A percentile compares a stretch with the other conserved stretches of the same genome.
Evolutionary conservation across 1,140 invertebrate genomes (phyloP).

Genomic region (Zaprionus vittiger): DNA sequence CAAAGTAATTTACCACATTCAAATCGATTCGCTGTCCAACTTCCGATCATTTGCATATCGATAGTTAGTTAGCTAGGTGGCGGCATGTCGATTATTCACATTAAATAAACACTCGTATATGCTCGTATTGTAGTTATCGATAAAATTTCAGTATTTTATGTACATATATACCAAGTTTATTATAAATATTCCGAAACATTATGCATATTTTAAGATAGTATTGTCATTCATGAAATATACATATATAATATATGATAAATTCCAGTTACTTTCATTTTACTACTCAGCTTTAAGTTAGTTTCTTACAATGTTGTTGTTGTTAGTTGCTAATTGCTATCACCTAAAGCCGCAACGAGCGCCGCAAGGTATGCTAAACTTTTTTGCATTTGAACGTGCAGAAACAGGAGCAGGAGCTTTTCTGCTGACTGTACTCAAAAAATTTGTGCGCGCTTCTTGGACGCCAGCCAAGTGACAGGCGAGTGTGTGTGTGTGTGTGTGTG

Average conservation of each 20-base stretch:
- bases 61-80: not conserved
- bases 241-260: no score
- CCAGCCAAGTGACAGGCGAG: slow-evolving; percentile 54
- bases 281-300: no score
- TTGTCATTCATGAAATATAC: no score
- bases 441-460: slow-evolving; percentile 63
- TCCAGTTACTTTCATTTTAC: no score
- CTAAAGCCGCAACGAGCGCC: not conserved
- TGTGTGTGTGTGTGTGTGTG: slow-evolving; percentile 41
- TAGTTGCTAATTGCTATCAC: slow-evolving; percentile 58
- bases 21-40: not conserved
- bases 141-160: not conserved
- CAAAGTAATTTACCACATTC: not conserved
- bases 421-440: slow-evolving; percentile 78
- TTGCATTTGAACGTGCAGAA: slow-evolving; percentile 19
- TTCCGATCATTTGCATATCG: not conserved
- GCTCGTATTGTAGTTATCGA: not conserved
- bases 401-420: slow-evolving; percentile 54
- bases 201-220: no score
- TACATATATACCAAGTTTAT: no score
- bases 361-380: slow-evolving; percentile 41
- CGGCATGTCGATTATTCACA: not conserved
- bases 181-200: no score
- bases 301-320: not conserved
- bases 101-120: not conserved